Base-by-base conservation (phyloP, 2,888 invertebrate genomes). In the Crossocerus cetratus region DNA sequence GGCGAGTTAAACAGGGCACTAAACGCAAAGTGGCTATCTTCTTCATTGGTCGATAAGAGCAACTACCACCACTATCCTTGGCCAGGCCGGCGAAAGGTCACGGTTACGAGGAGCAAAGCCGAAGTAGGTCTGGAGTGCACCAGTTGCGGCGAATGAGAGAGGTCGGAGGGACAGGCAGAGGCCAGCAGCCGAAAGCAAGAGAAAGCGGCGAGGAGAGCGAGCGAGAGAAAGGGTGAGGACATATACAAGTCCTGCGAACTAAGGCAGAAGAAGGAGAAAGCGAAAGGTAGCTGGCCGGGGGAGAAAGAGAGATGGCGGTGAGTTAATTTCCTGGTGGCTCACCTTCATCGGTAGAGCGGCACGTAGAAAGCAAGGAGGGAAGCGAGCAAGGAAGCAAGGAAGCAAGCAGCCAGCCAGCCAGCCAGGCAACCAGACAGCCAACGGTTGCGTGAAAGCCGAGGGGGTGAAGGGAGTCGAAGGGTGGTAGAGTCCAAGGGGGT, bases 261-360 rank as follows among this genome's bases (percentile, higher is more conserved):
- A 49, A 49, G 49, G 49, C 49, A 16, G 16, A 49, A 49, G 49
- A 14, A 49, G 2, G n/a, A 14, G 16, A 49, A 14, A 16, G 49
- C 49, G 32, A 32, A 49, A 49, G 49, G 61, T 21, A 45, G 21
- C 8, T 49, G 14, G 49, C 16, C 13, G 16, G 5, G 49, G 49
- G 32, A 14, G 16, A 4, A 16, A 59, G 53, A 53, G 72, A 56
- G 45, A 69, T 67, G 23, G 62, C 8, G 45, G 53, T 59, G 59
- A 74, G 82, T 81, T 81, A 81, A 81, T 81, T 81, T 82, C 73
- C 81, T 60, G 80, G 68, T 57, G 77, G 77, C 72, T 77, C 80
- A 76, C 80, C 80, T 82, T 82, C 65, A 72, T 82, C 77, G 72
- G 66, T 73, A 57, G 53, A 42, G 32, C 62, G 63, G 54, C 54